Conservation (phyloP, 2,888 invertebrate genomes). For the Margaritifera margaritifera region DNA sequence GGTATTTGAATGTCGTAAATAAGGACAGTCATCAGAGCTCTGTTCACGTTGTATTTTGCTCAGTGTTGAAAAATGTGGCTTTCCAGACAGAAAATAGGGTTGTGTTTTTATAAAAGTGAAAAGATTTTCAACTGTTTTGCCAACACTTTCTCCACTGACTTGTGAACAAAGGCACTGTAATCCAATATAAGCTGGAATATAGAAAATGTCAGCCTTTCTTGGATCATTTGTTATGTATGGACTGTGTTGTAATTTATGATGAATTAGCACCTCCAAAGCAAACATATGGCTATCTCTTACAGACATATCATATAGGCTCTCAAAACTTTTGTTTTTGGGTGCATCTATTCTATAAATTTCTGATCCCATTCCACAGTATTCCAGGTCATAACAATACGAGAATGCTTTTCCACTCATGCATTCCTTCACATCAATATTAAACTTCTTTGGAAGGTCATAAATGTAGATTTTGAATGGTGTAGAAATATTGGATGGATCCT, state of each 20-base stretch:
- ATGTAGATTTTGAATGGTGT: conserved; percentile 36
- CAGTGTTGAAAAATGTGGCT: conserved; percentile 55
- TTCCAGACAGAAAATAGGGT: conserved; percentile 32
- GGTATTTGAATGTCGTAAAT: conserved; percentile 33
- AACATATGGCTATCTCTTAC: conserved; percentile 38
- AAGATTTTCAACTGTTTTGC: conserved; percentile 20
- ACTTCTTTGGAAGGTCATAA: conserved; percentile 35
- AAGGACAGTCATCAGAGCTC: conserved; percentile 36
- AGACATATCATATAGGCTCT: not conserved
- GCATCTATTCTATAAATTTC: conserved; percentile 8
- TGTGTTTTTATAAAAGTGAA: conserved; percentile 29
- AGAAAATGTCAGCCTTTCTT: conserved; percentile 43
- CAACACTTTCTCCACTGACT: not conserved
- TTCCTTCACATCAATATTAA: conserved; percentile 27
- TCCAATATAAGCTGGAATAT: conserved; percentile 48
- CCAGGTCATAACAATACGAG: conserved; percentile 24
- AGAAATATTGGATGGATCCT: not conserved
- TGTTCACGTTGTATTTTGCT: conserved; percentile 59
- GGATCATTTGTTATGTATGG: conserved; percentile 39
- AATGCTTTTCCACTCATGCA: conserved; percentile 6
- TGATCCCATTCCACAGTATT: conserved; percentile 31
- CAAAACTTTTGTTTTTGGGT: not conserved
- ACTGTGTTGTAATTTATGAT: conserved; percentile 41
- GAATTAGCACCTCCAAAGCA: conserved; percentile 49
- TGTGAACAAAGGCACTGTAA: conserved; percentile 35